Evolutionary conservation across 2,888 invertebrate species (phyloP).

Genomic region (Epinotia nisella): DNA sequence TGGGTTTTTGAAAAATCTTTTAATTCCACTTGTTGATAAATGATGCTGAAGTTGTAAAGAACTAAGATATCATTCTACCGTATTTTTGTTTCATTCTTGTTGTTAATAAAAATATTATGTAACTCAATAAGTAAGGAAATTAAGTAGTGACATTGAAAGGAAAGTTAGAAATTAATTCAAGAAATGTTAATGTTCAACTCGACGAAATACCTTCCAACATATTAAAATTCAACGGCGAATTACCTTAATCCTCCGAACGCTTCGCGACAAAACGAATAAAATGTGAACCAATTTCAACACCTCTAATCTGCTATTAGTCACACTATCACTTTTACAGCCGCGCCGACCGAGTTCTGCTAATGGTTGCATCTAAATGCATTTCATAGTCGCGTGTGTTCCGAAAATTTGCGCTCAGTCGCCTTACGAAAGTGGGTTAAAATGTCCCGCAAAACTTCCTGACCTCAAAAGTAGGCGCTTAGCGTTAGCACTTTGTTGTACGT

Average conservation of each 20-base stretch:
- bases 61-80: neutral
- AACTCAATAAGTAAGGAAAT: neutral
- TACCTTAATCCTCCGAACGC: neutral
- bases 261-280: slow-evolving; percentile 20
- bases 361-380: slow-evolving; percentile 34
- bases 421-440: slow-evolving; percentile 21
- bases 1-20: no score
- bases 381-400: slow-evolving; percentile 24
- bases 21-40: no score
- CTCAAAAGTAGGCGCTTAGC: neutral
- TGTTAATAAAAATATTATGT: neutral
- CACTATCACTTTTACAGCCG: slow-evolving; percentile 31
- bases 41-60: slow-evolving; percentile 9
- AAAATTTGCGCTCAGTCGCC: slow-evolving; percentile 26
- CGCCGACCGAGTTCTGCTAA: slow-evolving; percentile 22
- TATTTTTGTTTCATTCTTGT: neutral
- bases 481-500: neutral
- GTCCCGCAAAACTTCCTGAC: slow-evolving; percentile 1
- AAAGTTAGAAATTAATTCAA: neutral
- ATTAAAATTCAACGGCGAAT: slow-evolving; percentile 1
- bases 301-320: slow-evolving; percentile 20
- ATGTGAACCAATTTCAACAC: slow-evolving; percentile 19
- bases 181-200: slow-evolving; percentile 1
- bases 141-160: neutral
- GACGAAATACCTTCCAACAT: no score